Evolutionary conservation across 2,888 invertebrate species (phyloP), one percentile per base, ranked within the genome.

Genomic region (Melanchra persicariae): DNA sequence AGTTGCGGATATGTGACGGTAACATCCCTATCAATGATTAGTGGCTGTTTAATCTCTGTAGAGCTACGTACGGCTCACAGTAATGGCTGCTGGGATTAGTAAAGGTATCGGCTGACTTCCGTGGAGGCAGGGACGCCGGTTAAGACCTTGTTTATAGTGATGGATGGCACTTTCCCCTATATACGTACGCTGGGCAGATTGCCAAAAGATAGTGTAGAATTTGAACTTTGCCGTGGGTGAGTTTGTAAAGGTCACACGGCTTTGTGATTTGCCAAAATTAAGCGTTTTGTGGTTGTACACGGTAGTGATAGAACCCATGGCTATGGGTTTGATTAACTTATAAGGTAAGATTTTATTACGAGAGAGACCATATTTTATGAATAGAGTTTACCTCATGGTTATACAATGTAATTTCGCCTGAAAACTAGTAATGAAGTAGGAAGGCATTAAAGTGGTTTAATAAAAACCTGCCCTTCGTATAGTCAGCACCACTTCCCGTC

Each of bases 21-120:
- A 58, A 30, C 78, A 61, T 65, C 78, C 63, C 74, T 67, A 79
- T 57, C 59, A 73, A 78, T 65, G 82, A 82, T 80, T 82, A 79
- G 79, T 82, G 58, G 64, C 19, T 65, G 61, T 65, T 74, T 79
- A 82, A 74, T 74, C 74, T 64, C 43, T 61, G 49, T 52, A 34
- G 60, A 64, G 70, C 45, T 74, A 65, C 60, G 79, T 68, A 69
- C 19, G 57, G 72, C 76, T 76, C 58, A 64, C 69, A 66, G 61
- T 64, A 81, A 81, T 74, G 67, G 69, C 47, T 62, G 54, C 51
- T 51, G 62, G 79, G 77, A 81, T 74, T 71, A 77, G 61, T 47
- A 40, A 58, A 65, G 64, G 67, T 69, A 73, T 63, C 63, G 52
- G 62, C 43, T 67, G 79, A 82, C 74, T 82, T 79, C 74, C 79